phyloP scores from a whole-genome alignment of 2,113 vertebrate species.

The Corythoichthys intestinalis region DNA sequence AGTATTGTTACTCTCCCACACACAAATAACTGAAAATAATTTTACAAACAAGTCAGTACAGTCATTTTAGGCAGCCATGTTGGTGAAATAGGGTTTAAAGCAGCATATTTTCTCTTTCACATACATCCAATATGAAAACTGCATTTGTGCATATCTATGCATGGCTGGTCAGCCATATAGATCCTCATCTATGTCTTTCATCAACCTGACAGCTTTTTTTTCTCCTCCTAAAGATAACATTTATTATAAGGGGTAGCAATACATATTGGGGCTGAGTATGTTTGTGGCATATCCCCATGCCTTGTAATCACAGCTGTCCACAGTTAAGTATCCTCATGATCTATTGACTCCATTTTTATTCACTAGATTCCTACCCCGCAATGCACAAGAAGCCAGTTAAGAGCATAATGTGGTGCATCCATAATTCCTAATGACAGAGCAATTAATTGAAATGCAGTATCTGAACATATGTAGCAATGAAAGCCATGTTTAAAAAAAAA shows the following conservation, averaged over 20 bases:
- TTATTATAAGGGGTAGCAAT: constrained; percentile 77
- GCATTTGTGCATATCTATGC: constrained; percentile 79
- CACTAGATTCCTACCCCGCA: constrained; percentile 60
- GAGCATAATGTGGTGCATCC: constrained; percentile 47
- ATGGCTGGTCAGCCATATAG: constrained; percentile 74
- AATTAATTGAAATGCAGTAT: constrained; percentile 28
- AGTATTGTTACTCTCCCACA: constrained; percentile 19
- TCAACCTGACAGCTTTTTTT: constrained; percentile 80
- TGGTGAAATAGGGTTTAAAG: constrained; percentile 51
- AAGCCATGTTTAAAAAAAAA: constrained; percentile 5
- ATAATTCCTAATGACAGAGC: constrained; percentile 44
- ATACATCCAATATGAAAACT: constrained; percentile 53
- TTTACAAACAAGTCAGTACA: constrained; percentile 55
- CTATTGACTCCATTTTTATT: constrained; percentile 77
- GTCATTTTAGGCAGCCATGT: constrained; percentile 39
- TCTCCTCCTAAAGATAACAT: constrained; percentile 75
- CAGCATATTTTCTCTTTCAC: constrained; percentile 41
- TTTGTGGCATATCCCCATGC: constrained; percentile 67
- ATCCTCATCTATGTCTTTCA: constrained; percentile 80
- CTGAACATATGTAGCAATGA: not conserved
- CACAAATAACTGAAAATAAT: constrained; percentile 38
- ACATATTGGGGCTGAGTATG: constrained; percentile 72
- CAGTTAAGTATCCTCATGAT: constrained; percentile 74
- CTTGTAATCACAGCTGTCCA: constrained; percentile 76
- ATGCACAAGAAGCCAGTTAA: constrained; percentile 53